Evolutionary conservation across 2,888 invertebrate species (phyloP).

Genomic region (Caenorhabditis sinica): DNA sequence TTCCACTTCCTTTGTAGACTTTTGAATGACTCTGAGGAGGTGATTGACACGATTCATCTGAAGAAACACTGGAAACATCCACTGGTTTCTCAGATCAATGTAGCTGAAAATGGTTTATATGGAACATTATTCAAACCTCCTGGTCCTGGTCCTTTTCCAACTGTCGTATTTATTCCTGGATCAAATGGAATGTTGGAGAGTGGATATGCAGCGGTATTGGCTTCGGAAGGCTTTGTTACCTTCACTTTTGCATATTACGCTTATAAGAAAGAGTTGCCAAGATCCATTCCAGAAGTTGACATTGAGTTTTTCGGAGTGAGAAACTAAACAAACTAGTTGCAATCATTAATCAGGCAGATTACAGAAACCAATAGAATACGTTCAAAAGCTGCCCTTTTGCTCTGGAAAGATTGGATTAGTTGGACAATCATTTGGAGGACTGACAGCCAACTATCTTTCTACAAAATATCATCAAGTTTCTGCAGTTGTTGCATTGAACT

Average conservation of each 20-base stretch:
- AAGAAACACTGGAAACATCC: constrained; percentile 61
- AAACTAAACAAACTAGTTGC: neutral
- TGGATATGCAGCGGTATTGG: constrained; percentile 47
- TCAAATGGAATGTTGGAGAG: constrained; percentile 25
- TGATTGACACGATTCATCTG: constrained; percentile 18
- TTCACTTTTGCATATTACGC: constrained; percentile 62
- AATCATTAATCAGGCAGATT: neutral
- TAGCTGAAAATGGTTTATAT: constrained; percentile 44
- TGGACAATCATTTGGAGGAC: constrained; percentile 31
- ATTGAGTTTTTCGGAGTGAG: constrained; percentile 55
- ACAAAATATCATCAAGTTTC: constrained; percentile 18
- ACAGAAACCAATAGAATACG: constrained; percentile 50
- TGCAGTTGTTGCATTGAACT: constrained; percentile 28
- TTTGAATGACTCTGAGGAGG: constrained; percentile 20
- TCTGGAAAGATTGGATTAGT: constrained; percentile 30
- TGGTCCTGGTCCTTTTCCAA: constrained; percentile 40
- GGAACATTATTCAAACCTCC: constrained; percentile 55
- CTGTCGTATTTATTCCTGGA: constrained; percentile 37
- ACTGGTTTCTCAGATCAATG: constrained; percentile 19
- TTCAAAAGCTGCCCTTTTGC: constrained; percentile 27
- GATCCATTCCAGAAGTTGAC: constrained; percentile 53
- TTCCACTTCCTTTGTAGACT: constrained; percentile 23
- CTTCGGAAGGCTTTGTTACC: constrained; percentile 62
- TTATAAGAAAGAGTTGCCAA: constrained; percentile 54
- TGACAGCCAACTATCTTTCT: constrained; percentile 15